A percentile compares a stretch with the other conserved stretches of the same genome.
These are phyloP conservation scores for Bufotes viridis DNA, from an alignment of 2,797 vertebrate genomes.

Conservation along the genomic window DNA sequence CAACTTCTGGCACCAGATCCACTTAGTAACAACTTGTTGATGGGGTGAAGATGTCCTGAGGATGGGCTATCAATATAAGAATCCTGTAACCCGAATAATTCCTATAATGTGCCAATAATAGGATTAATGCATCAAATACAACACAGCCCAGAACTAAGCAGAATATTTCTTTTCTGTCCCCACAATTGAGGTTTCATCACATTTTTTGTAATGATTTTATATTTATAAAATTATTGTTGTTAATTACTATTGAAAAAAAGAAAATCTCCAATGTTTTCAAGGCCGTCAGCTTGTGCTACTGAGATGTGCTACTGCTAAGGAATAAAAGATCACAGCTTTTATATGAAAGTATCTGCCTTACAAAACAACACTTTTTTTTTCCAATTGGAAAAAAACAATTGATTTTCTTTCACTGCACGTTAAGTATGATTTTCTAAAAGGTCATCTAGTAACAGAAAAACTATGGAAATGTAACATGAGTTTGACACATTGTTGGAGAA, in stretches of 20 bases:
- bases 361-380: conserved; percentile 37
- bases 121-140: background rate
- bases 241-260: background rate
- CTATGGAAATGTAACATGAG: background rate
- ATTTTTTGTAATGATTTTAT: background rate
- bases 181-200: background rate
- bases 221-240: background rate
- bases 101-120: no score
- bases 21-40: no score
- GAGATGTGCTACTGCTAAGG: conserved; percentile 5
- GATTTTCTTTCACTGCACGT: conserved; percentile 56
- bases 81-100: no score
- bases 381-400: conserved; percentile 33
- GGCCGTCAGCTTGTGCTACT: conserved; percentile 19
- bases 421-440: conserved; percentile 49
- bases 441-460: conserved; percentile 45
- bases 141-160: background rate
- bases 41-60: no score
- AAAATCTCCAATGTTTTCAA: background rate
- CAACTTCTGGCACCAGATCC: no score
- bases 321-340: conserved; percentile 43
- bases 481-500: conserved; percentile 26
- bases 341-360: conserved; percentile 36
- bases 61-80: no score
- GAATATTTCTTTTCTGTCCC: background rate